Conservation (phyloP, 2,113 vertebrate genomes). For the Myiozetetes cayanensis region DNA sequence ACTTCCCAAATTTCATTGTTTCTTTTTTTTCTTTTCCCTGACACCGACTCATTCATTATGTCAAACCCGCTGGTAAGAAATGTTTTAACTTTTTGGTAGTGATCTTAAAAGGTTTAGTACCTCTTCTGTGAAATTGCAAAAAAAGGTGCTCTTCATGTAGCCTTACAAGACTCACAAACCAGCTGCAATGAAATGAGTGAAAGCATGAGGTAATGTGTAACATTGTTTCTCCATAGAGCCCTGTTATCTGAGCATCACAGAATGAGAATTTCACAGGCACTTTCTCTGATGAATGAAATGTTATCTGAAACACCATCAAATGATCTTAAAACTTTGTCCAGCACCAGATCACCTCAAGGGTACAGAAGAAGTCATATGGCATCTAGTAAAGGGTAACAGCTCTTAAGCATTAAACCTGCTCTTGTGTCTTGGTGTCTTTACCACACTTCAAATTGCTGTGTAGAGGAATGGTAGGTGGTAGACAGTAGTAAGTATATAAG, state of each 20-base stretch:
- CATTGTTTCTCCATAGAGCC: constrained; percentile 61
- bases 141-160: neutral
- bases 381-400: constrained; percentile 55
- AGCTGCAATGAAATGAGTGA: neutral
- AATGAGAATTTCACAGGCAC: constrained; percentile 81
- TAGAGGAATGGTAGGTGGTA: neutral
- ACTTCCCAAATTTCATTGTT: neutral
- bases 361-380: neutral
- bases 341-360: neutral
- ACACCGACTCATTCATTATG: neutral
- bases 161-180: neutral
- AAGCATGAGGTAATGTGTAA: neutral
- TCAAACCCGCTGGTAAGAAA: neutral
- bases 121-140: neutral
- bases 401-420: neutral
- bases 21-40: neutral
- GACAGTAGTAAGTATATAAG: neutral
- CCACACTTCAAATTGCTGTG: neutral
- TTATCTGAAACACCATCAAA: constrained; percentile 54
- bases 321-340: neutral
- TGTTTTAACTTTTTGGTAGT: neutral
- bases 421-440: neutral
- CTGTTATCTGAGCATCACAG: constrained; percentile 79
- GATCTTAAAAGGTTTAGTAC: neutral
- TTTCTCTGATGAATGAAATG: constrained; percentile 80